Evolutionary conservation across 2,888 invertebrate genomes (phyloP).

Genomic region (Augochlorella aurata): DNA sequence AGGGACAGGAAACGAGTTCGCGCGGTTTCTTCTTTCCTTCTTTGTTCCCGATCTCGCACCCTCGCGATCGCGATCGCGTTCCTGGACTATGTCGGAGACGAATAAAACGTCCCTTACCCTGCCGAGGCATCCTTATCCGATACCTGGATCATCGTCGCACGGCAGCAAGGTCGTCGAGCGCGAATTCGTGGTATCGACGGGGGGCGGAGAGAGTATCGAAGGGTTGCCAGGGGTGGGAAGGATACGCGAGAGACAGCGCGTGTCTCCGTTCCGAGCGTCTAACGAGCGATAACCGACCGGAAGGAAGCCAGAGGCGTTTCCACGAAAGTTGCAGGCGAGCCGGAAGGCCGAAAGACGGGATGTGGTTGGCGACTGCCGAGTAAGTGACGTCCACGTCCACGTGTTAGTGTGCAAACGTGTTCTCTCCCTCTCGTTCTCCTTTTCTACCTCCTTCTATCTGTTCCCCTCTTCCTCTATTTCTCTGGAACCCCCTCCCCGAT

Average conservation of each 20-base stretch:
- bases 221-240: background rate
- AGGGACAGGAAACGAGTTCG: background rate
- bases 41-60: background rate
- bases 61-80: background rate
- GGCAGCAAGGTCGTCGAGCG: background rate
- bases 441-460: no score
- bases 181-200: background rate
- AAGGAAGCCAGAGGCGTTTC: conserved; percentile 77
- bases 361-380: conserved; percentile 65
- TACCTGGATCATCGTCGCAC: background rate
- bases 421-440: conserved; percentile 32
- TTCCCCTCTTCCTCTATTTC: conserved; percentile 9
- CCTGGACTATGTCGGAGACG: background rate
- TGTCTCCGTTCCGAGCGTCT: conserved; percentile 62
- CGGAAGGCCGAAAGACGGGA: conserved; percentile 73
- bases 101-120: background rate
- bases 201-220: background rate
- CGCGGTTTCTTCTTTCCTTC: background rate
- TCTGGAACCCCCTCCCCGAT: background rate
- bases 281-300: conserved; percentile 77
- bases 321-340: conserved; percentile 72
- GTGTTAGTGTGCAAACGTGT: conserved; percentile 43
- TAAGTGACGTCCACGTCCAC: conserved; percentile 47
- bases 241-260: conserved; percentile 44
- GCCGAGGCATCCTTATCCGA: background rate